Percentiles rank a stretch among this genome's conserved stretches.
These are phyloP conservation scores for Chrysopa pallens DNA, from an alignment of 1,140 invertebrate species.

Conservation along the genomic window DNA sequence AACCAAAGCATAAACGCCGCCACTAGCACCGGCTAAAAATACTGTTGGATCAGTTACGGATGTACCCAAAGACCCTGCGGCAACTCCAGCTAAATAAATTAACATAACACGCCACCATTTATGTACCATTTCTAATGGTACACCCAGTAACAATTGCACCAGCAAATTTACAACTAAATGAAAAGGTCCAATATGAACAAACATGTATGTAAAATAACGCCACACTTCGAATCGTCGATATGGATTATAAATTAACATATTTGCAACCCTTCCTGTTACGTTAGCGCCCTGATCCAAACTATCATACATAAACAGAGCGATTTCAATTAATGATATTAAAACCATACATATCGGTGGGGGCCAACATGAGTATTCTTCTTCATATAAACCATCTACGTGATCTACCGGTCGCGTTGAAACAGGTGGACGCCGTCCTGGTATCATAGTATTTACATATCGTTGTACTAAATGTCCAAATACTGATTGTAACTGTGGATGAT, in stretches of 20 bases:
- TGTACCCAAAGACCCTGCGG: slow-evolving; percentile 76
- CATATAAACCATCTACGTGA: slow-evolving; percentile 48
- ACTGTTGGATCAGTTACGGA: slow-evolving; percentile 75
- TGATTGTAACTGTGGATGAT: slow-evolving; percentile 37
- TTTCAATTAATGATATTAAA: slow-evolving; percentile 50
- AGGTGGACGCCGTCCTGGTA: slow-evolving; percentile 9
- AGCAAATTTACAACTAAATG: slow-evolving; percentile 85
- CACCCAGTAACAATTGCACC: slow-evolving; percentile 80
- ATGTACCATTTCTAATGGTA: slow-evolving; percentile 91
- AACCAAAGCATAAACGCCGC: slow-evolving; percentile 89
- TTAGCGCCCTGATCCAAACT: slow-evolving; percentile 14
- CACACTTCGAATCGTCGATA: slow-evolving; percentile 71
- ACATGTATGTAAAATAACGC: slow-evolving; percentile 90
- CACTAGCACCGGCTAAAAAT: slow-evolving; percentile 84
- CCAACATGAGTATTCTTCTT: slow-evolving; percentile 70
- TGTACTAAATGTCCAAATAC: slow-evolving; percentile 35
- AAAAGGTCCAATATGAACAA: slow-evolving; percentile 79
- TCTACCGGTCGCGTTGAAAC: background rate
- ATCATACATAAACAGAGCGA: slow-evolving; percentile 48
- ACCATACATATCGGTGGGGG: slow-evolving; percentile 79
- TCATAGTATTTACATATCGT: slow-evolving; percentile 29
- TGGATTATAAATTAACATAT: slow-evolving; percentile 79
- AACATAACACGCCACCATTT: slow-evolving; percentile 76
- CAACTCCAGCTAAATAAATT: slow-evolving; percentile 64
- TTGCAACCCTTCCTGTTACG: slow-evolving; percentile 53